These are phyloP conservation scores for Genyomyrus donnyi DNA, from an alignment of 2,113 vertebrate species.

Conservation along the genomic window DNA sequence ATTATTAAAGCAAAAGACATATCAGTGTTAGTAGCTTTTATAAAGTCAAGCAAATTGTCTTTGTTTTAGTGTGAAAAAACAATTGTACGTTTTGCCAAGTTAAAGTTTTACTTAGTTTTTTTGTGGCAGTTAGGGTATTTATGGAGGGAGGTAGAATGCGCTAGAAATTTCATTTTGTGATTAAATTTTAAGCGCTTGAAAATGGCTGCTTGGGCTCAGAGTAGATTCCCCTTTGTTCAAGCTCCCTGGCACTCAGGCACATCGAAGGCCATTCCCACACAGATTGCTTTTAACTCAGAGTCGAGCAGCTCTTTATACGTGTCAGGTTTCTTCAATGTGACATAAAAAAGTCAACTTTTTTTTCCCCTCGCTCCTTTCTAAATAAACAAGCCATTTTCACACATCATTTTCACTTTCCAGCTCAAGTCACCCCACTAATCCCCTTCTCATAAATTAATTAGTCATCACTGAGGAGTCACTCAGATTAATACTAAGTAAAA, in stretches of 20 bases:
- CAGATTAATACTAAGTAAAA: not conserved
- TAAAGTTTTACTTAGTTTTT: not conserved
- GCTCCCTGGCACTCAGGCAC: conserved; percentile 2
- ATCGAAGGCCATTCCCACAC: not conserved
- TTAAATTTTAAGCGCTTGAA: conserved; percentile 29
- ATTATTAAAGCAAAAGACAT: not conserved
- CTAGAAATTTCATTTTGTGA: conserved; percentile 25
- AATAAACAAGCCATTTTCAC: not conserved
- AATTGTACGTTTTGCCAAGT: not conserved
- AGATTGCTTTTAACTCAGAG: conserved; percentile 5
- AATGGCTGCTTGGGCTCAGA: conserved; percentile 13
- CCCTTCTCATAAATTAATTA: conserved; percentile 7
- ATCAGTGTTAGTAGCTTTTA: not conserved
- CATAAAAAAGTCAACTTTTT: not conserved
- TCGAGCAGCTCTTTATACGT: conserved; percentile 10
- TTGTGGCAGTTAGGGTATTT: conserved; percentile 18
- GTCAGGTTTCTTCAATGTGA: not conserved
- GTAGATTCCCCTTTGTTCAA: conserved; percentile 16
- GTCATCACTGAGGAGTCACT: not conserved
- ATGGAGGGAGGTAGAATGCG: conserved; percentile 14
- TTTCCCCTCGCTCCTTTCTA: not conserved
- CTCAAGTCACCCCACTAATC: not conserved
- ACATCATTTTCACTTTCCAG: not conserved
- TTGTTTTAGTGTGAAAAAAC: not conserved
- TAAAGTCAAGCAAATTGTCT: not conserved